Base-by-base conservation (phyloP, 2,113 vertebrate species). In the Oncorhynchus mykiss region DNA sequence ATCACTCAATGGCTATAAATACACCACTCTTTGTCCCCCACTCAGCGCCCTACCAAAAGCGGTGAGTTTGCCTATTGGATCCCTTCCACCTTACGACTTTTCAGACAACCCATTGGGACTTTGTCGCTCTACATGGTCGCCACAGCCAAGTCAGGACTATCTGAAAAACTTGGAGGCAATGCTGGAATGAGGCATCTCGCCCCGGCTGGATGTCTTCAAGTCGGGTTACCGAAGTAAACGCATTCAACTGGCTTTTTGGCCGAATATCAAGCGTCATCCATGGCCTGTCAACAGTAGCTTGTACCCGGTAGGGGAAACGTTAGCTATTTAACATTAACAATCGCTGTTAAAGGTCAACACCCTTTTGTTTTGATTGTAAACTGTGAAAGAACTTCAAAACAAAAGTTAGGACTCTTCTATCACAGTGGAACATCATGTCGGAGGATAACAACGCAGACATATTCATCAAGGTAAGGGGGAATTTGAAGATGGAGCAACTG, bases 381-480 rank as follows among this genome's bases (percentile, higher is more conserved):
- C 78, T 82, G 72, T 16, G 65, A 65, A 78, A 86, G 74, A 76
- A 77, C 57, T 67, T 31, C 70, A 80, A 73, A 72, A 67, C 51
- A 31, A 27, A 6, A 45, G 34, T 39, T n/a, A 71, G 77, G 69
- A 59, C 77, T 62, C 68, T 60, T 75, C 84, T 74, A 72, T 80
- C 71, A 24, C 22, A 81, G 68, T 74, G 77, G 60, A 76, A 27
- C 88, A 89, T 78, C 83, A 96, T 96, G 96, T 93, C 95, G 74
- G 93, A 95, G 80, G 93, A 94, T 80, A 93, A 86, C 85, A 94
- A 91, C 77, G 91, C 91, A 87, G 95, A 96, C 85, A 93, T 89
- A 83, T 95, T 91, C 79, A 96, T 96, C 71, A 96, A 96, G 96
- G 96, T 96, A 90, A 82, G 72, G 18, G 3, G 2, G 2, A 18